Evolutionary conservation across 2,888 invertebrate species (phyloP), one percentile per base, ranked within the genome.

Genomic region (Tenthredo mesomela): DNA sequence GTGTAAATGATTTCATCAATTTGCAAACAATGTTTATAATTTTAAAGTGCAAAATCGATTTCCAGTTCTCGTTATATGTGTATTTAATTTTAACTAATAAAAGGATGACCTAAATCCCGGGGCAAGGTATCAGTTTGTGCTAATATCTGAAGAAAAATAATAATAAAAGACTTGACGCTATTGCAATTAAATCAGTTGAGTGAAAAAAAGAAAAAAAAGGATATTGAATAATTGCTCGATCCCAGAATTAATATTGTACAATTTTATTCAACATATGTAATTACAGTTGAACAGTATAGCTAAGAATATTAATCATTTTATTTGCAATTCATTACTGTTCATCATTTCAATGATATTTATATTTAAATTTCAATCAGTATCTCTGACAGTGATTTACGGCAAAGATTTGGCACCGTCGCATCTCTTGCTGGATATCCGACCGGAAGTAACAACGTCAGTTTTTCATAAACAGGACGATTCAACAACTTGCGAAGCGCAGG

Each of bases 361-460:
- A 29, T 33, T 91, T 89, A 94, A 86, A 95, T 92, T 90, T 95
- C 95, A 40, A 97, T 94, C 93, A 97, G 94, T 86, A 98, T 97
- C 73, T 98, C 96, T 0, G 96, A 94, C 15, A 98, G 92, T 0
- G 94, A 88, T 92, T 98, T 98, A 71, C 98, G 94, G 43, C 94
- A 91, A 25, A 98, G 94, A 89, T 96, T 96, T 0, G 98, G 98
- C 0, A 98, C 96, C 0, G 95, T 95, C 85, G 97, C 96, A 75
- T 96, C 95, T n/a, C 95, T 92, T 1, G 96, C 95, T 0, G 98
- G 97, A 93, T 97, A 97, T 0, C 98, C 98, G 0, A 98, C 96
- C 0, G 98, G 98, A 18, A 98, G 93, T 6, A 98, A 94, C 0
- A 98, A 94, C 7, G 96, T 95, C 37, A 98, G 94, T 88, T 98